These are phyloP conservation scores for Drosophila ananassae DNA, from an alignment of 1,140 invertebrate genomes.

Conservation along the genomic window DNA sequence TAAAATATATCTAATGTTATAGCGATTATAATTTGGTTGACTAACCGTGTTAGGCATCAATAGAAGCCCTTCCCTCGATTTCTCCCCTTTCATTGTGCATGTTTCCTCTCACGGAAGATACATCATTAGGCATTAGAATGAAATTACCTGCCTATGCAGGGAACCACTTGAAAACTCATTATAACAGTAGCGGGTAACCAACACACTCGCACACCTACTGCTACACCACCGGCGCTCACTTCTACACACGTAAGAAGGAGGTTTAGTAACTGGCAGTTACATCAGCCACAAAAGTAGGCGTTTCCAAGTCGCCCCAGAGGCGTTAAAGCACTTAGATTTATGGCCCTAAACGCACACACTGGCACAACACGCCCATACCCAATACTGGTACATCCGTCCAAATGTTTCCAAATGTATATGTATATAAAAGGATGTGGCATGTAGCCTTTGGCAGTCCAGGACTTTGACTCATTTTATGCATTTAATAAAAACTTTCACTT, in stretches of 20 bases:
- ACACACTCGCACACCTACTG: constrained; percentile 21
- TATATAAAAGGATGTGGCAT: constrained; percentile 28
- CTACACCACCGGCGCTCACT: background rate
- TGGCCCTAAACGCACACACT: constrained; percentile 53
- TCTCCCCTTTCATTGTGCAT: constrained; percentile 30
- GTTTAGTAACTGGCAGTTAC: constrained; percentile 67
- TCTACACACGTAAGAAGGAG: constrained; percentile 15
- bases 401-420: background rate
- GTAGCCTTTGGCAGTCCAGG: constrained; percentile 47
- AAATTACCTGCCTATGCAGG: constrained; percentile 79
- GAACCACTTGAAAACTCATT: constrained; percentile 82
- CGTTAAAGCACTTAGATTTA: constrained; percentile 82
- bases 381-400: background rate
- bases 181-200: constrained; percentile 57
- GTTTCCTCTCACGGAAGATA: constrained; percentile 52
- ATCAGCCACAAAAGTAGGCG: constrained; percentile 74
- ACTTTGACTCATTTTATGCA: constrained; percentile 76
- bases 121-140: constrained; percentile 79
- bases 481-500: constrained; percentile 81
- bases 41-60: constrained; percentile 26
- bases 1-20: background rate
- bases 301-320: constrained; percentile 69
- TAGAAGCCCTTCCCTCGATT: background rate
- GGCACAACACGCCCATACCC: constrained; percentile 42
- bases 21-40: constrained; percentile 11